Base-by-base conservation (phyloP, 1,140 invertebrate genomes). In the Lethrus apterus region DNA sequence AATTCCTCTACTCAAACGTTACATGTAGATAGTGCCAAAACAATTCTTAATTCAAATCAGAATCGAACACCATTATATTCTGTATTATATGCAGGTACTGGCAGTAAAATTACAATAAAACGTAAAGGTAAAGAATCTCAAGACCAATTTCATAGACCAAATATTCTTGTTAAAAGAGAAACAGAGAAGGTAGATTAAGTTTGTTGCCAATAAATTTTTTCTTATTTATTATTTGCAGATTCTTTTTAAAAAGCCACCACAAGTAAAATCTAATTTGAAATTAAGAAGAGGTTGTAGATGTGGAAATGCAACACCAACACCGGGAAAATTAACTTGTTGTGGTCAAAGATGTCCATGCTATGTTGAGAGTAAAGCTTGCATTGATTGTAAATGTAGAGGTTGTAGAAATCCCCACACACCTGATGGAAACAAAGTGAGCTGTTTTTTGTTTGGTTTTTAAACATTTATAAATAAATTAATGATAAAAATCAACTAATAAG, bases 271-370 rank as follows among this genome's bases (percentile, higher is more conserved):
- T 42, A 46, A 44, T 18, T 9, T 50, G 26, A 63, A 63, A 49
- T 50, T 54, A 34, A 59, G 63, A 52, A 82, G 79, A 76, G 86
- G 86, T 8, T 94, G 90, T 66, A 74, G 89, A 49, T 93, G 90
- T 75, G 90, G 90, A n/a, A 88, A 89, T 69, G 86, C 88, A 11
- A 89, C 89, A 1, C 76, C 84, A 4, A 83, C 81, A 48, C 89
- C 89, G 9, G 89, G 88, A 8, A 93, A 91, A 66, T 66, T 93
- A 35, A 93, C 89, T 0, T 95, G 91, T 68, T 91, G 89, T 65
- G 89, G 90, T 2, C 90, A 93, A 65, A 73, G 90, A 48, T 95
- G 91, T 73, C 88, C 90, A 0, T 95, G 91, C 70, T 95, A 93
- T 69, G 86, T 88, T 42, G 86, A 84, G 57, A 83, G 79, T 59